Evolutionary conservation across 1,140 invertebrate genomes (phyloP).

Genomic region (Nautilus pompilius): DNA sequence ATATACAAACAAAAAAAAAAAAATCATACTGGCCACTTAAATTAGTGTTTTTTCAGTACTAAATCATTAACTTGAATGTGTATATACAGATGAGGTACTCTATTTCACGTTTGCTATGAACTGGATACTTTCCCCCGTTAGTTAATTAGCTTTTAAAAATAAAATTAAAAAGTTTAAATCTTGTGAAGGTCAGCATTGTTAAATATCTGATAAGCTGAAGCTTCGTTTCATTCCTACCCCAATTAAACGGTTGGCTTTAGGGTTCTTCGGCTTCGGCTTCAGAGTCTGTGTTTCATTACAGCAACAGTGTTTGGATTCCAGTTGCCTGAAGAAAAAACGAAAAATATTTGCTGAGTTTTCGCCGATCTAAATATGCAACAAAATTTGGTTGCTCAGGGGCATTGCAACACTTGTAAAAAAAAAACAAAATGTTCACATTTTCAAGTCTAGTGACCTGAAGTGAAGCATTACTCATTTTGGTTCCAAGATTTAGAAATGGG

Average conservation of each 20-base stretch:
- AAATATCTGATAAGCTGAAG: conserved; percentile 56
- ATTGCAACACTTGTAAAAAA: not conserved
- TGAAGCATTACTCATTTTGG: not conserved
- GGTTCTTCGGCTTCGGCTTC: not conserved
- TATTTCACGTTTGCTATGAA: no score
- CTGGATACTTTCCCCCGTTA: no score
- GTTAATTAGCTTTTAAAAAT: no score
- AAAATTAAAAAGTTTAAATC: no score
- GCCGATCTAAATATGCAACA: not conserved
- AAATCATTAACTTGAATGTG: no score
- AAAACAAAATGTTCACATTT: not conserved
- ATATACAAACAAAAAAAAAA: no score
- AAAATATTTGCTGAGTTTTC: not conserved
- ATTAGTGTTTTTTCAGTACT: no score
- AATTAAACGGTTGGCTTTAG: conserved; percentile 46
- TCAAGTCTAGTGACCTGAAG: not conserved
- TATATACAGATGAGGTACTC: no score
- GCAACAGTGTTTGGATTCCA: conserved; percentile 2
- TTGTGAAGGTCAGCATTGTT: no score
- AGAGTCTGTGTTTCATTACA: not conserved
- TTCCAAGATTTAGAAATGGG: no score
- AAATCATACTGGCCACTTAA: no score
- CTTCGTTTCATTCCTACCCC: conserved; percentile 65
- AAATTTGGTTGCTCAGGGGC: no score
- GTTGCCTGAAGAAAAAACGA: not conserved